Percentiles rank a stretch among this genome's conserved stretches.
These are phyloP conservation scores for Sycophila texana DNA, from an alignment of 2,888 invertebrate species.

Conservation along the genomic window DNA sequence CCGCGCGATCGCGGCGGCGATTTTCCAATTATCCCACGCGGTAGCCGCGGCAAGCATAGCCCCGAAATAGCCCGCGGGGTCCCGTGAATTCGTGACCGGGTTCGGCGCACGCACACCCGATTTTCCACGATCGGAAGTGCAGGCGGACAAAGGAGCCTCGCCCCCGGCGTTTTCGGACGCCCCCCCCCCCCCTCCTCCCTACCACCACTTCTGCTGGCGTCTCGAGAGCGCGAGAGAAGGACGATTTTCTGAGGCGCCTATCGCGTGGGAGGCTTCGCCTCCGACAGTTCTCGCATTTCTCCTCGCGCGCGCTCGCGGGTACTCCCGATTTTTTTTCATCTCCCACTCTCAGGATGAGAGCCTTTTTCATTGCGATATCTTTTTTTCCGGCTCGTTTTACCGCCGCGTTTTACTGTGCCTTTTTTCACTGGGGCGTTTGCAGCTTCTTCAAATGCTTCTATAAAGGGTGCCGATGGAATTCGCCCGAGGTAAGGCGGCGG, in stretches of 20 bases:
- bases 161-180: conserved; percentile 48
- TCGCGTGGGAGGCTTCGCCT: conserved; percentile 66
- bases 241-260: conserved; percentile 30
- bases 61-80: conserved; percentile 7
- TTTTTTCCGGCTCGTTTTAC: background rate
- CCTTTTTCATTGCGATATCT: background rate
- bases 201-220: background rate
- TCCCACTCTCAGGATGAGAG: background rate
- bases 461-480: no score
- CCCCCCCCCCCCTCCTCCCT: conserved; percentile 11
- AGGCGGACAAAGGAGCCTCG: conserved; percentile 50
- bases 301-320: conserved; percentile 8
- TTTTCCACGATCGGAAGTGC: conserved; percentile 41
- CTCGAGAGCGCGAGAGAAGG: conserved; percentile 20
- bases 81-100: conserved; percentile 14
- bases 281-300: conserved; percentile 65
- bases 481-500: no score
- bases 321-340: conserved; percentile 10
- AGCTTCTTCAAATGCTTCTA: no score
- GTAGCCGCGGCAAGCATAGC: background rate
- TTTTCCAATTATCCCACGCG: conserved; percentile 61
- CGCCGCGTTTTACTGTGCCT: background rate
- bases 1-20: conserved; percentile 33
- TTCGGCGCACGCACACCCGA: conserved; percentile 20
- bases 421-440: background rate